Conservation (phyloP, 1,140 invertebrate genomes). For the Atta colombica region DNA sequence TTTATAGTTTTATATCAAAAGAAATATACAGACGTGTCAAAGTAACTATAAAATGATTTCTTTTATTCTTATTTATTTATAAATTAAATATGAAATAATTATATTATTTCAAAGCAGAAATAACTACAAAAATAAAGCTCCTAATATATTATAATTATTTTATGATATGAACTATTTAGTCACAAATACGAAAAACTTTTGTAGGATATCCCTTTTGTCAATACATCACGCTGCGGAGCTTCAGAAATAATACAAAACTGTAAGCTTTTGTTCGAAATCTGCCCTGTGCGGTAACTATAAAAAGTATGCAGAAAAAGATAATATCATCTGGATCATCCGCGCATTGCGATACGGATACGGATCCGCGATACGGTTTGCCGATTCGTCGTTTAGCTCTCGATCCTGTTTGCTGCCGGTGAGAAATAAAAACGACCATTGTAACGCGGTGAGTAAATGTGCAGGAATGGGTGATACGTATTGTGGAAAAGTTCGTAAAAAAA, state of each 20-base stretch:
- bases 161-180: no score
- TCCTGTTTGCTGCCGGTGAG: constrained; percentile 52
- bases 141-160: no score
- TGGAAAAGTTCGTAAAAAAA: constrained; percentile 42
- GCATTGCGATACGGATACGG: neutral
- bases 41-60: no score
- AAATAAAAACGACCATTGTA: constrained; percentile 52
- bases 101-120: no score
- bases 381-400: constrained; percentile 65
- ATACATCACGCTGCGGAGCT: neutral
- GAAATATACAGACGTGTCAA: no score
- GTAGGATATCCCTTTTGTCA: neutral
- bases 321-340: neutral
- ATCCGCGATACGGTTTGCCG: constrained; percentile 63
- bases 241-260: neutral
- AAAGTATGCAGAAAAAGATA: constrained; percentile 10
- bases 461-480: constrained; percentile 1
- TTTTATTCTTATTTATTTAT: no score
- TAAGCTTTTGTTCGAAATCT: constrained; percentile 25
- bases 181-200: no score
- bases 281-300: neutral
- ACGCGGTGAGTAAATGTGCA: neutral
- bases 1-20: no score
- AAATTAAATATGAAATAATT: no score
- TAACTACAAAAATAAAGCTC: no score